Conservation (phyloP, 2,797 vertebrate genomes). For the Galago senegalensis region DNA sequence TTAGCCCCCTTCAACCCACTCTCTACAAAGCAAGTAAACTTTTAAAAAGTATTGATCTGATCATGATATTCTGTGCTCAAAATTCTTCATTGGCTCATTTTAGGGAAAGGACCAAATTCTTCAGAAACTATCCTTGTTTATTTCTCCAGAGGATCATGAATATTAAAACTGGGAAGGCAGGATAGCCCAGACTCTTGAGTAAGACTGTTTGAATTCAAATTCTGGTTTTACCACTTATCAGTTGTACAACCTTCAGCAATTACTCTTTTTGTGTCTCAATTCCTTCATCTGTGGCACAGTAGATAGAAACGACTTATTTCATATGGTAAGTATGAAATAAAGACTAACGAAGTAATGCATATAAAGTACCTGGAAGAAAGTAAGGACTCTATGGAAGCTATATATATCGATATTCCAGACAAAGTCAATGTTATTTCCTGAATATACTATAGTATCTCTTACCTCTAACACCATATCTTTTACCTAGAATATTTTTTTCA, state of each 20-base stretch:
- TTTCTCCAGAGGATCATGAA: neutral
- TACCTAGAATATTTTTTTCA: neutral
- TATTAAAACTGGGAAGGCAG: neutral
- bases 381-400: neutral
- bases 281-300: neutral
- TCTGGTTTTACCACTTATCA: neutral
- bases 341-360: neutral
- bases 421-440: neutral
- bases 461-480: neutral
- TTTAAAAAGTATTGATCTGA: constrained; percentile 11
- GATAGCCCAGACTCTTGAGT: neutral
- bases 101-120: neutral
- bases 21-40: constrained; percentile 49
- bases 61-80: neutral
- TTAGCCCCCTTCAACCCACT: neutral
- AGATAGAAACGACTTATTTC: neutral
- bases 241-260: neutral
- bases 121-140: neutral
- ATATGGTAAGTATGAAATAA: neutral
- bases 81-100: constrained; percentile 6
- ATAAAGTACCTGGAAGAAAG: neutral
- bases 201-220: neutral
- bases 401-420: neutral
- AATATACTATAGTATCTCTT: neutral
- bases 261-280: neutral